phyloP scores from a whole-genome alignment of 1,140 invertebrate species.

The Stegodyphus dumicola region DNA sequence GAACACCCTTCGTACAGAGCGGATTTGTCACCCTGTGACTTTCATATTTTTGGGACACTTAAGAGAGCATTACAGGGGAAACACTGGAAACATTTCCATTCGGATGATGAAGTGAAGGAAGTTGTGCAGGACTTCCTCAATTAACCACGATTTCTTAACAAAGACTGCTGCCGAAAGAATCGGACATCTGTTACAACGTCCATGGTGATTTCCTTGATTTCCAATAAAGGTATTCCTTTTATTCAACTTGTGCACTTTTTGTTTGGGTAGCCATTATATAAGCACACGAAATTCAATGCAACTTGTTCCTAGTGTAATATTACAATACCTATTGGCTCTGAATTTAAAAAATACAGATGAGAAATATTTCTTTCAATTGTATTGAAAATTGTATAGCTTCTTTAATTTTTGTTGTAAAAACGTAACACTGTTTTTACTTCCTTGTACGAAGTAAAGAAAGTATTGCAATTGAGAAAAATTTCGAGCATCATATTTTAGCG shows the following conservation, averaged over 20 bases:
- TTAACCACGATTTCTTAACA: background rate
- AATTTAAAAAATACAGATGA: no score
- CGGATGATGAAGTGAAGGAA: background rate
- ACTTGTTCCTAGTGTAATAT: no score
- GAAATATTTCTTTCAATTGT: no score
- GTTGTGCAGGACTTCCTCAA: background rate
- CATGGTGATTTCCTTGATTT: background rate
- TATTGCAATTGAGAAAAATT: no score
- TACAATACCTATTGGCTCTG: no score
- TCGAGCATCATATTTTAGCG: no score
- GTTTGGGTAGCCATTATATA: background rate
- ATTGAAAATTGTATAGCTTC: no score
- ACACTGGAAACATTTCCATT: background rate
- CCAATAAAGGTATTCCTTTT: background rate
- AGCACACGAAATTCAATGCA: no score
- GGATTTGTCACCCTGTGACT: background rate
- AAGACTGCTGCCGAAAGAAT: background rate
- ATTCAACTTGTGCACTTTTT: background rate
- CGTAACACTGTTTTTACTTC: no score
- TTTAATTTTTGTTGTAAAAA: no score
- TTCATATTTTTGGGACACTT: background rate
- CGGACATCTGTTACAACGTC: background rate
- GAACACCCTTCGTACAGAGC: no score
- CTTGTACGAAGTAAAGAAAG: no score
- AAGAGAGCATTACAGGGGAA: background rate